Evolutionary conservation across 2,888 invertebrate genomes (phyloP).

Genomic region (Sinopyrophorus schimmeli): DNA sequence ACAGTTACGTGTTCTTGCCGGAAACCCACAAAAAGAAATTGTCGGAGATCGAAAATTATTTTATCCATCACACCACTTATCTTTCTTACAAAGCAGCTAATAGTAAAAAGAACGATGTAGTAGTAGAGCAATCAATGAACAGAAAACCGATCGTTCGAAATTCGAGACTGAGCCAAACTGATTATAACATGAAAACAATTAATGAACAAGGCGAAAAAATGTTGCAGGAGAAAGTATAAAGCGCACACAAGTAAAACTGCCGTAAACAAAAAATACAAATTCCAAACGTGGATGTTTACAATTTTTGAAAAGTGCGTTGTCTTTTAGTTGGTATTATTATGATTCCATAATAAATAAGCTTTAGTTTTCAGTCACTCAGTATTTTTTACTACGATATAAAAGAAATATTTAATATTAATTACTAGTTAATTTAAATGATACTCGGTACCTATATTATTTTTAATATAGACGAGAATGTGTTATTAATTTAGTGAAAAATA

Average conservation of each 20-base stretch:
- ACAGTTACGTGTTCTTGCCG: slow-evolving; percentile 56
- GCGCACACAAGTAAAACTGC: background rate
- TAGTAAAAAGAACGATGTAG: slow-evolving; percentile 4
- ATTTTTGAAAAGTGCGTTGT: too few species aligned
- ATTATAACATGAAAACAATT: background rate
- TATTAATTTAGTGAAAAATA: too few species aligned
- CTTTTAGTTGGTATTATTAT: too few species aligned
- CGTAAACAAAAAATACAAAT: too few species aligned
- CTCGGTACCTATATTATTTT: too few species aligned
- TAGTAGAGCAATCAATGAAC: background rate
- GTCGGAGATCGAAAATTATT: slow-evolving; percentile 58
- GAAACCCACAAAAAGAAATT: slow-evolving; percentile 59
- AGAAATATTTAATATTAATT: too few species aligned
- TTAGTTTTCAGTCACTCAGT: too few species aligned
- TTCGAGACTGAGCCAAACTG: background rate
- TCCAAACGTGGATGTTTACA: too few species aligned
- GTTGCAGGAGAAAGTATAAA: slow-evolving; percentile 11
- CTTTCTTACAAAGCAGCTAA: slow-evolving; percentile 26
- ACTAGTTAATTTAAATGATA: too few species aligned
- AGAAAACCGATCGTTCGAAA: slow-evolving; percentile 19
- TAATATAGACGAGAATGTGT: too few species aligned
- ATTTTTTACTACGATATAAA: too few species aligned
- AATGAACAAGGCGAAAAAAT: slow-evolving; percentile 18
- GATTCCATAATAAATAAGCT: too few species aligned
- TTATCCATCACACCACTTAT: slow-evolving; percentile 50